phyloP scores from a whole-genome alignment of 2,888 invertebrate genomes.

The Brachypterus glaber region DNA sequence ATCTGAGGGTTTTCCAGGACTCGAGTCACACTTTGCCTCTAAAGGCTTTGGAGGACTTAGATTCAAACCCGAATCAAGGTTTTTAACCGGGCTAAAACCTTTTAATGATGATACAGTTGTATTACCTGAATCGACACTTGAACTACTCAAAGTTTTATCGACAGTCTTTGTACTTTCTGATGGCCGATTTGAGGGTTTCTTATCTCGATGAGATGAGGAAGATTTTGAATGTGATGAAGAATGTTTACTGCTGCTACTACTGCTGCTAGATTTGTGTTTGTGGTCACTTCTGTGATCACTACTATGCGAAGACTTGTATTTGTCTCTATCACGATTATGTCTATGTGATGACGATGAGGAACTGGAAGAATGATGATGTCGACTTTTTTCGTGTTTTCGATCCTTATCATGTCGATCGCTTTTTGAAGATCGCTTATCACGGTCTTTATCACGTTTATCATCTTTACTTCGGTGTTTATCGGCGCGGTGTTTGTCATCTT shows the following conservation, averaged over 20 bases:
- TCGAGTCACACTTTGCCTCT: no score
- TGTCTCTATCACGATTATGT: constrained; percentile 14
- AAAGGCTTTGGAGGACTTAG: no score
- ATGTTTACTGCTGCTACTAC: constrained; percentile 21
- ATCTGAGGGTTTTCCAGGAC: constrained; percentile 6
- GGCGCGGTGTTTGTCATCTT: constrained; percentile 22
- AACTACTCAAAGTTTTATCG: constrained; percentile 7
- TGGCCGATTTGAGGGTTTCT: no score
- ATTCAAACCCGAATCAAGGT: no score
- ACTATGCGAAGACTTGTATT: constrained; percentile 17
- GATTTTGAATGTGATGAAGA: constrained; percentile 3
- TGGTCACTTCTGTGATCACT: constrained; percentile 22
- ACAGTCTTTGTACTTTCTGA: constrained; percentile 12
- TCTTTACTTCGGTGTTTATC: no score
- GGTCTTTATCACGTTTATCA: constrained; percentile 25
- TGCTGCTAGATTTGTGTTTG: constrained; percentile 21
- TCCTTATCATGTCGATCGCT: constrained; percentile 13
- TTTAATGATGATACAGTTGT: background rate
- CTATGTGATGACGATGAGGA: constrained; percentile 18
- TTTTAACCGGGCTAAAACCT: no score
- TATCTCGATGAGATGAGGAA: constrained; percentile 21
- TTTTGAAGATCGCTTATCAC: no score
- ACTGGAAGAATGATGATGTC: constrained; percentile 22
- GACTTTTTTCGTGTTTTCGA: constrained; percentile 26
- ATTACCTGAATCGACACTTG: background rate